These are phyloP conservation scores for Atrina japonica DNA, from an alignment of 2,888 invertebrate species.

Conservation along the genomic window DNA sequence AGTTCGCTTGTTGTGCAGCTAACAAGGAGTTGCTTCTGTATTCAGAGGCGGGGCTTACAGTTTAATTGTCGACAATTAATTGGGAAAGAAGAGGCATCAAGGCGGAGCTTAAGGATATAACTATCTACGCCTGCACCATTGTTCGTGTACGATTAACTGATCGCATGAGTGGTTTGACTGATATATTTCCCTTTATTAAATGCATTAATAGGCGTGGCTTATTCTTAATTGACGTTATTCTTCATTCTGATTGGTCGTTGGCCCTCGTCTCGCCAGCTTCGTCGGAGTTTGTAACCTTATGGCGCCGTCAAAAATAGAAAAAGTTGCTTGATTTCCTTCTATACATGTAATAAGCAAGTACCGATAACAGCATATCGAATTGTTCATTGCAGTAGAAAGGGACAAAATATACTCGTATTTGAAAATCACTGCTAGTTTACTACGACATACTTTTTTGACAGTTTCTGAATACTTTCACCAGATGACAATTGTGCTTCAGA, in stretches of 20 bases:
- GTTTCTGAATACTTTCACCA: too few species aligned
- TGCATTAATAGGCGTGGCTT: constrained; percentile 11
- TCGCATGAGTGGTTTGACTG: constrained; percentile 24
- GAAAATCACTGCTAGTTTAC: too few species aligned
- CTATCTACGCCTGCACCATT: constrained; percentile 3
- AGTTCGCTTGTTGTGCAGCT: too few species aligned
- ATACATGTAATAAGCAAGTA: constrained; percentile 26
- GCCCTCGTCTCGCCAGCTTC: constrained; percentile 15
- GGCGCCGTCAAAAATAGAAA: constrained; percentile 30
- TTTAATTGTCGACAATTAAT: too few species aligned
- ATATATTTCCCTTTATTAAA: neutral
- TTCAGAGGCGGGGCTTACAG: too few species aligned
- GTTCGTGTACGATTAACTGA: neutral
- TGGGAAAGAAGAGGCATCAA: neutral
- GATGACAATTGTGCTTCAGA: too few species aligned
- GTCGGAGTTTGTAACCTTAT: constrained; percentile 27
- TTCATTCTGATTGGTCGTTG: constrained; percentile 23
- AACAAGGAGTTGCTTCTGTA: too few species aligned
- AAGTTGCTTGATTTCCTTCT: constrained; percentile 21
- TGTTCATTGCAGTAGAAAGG: constrained; percentile 18
- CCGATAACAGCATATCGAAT: constrained; percentile 15
- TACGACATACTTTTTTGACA: too few species aligned
- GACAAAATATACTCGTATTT: constrained; percentile 13
- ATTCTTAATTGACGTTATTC: neutral
- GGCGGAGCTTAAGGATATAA: neutral